Conservation (phyloP, 2,113 vertebrate species). For the Barnardius zonarius region DNA sequence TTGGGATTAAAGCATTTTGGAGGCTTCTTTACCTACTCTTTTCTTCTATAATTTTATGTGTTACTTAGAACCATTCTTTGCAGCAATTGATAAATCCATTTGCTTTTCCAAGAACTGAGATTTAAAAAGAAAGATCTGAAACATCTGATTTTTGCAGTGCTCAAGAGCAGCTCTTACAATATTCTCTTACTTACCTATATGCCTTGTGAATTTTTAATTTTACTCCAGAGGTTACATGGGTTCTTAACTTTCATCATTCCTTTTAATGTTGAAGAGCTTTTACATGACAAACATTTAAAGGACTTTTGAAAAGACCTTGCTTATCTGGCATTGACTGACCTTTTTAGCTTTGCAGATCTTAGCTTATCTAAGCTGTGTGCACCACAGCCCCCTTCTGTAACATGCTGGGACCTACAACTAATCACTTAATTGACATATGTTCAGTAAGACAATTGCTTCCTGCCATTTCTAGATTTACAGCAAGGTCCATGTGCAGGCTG, state of each 20-base stretch:
- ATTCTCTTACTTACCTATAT: neutral
- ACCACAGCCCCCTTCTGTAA: neutral
- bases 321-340: neutral
- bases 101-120: neutral
- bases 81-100: neutral
- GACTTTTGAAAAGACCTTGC: neutral
- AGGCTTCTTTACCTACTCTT: neutral
- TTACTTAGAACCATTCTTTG: neutral
- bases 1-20: neutral
- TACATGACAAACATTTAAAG: neutral
- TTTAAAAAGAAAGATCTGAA: neutral
- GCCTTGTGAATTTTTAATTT: neutral
- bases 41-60: neutral
- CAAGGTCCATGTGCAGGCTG: neutral
- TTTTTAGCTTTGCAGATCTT: neutral
- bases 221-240: neutral
- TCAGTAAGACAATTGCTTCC: fast-evolving
- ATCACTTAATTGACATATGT: neutral
- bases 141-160: neutral
- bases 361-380: neutral
- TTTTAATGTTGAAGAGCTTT: neutral
- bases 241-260: neutral
- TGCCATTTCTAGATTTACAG: neutral
- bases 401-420: neutral
- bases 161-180: neutral